Evolutionary conservation across 2,797 vertebrate genomes (phyloP).

Genomic region (Meda fulgida): DNA sequence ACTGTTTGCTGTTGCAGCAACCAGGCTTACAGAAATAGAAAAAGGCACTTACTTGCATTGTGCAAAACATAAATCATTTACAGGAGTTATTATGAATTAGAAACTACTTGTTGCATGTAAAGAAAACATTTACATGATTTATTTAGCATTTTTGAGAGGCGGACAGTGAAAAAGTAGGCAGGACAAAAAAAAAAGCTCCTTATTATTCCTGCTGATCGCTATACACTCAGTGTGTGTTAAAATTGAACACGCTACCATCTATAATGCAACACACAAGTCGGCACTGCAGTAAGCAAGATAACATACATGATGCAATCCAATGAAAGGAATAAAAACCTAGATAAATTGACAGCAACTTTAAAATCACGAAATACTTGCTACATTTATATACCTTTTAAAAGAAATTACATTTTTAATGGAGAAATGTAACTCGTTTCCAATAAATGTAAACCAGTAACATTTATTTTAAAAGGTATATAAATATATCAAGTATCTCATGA

Average conservation of each 20-base stretch:
- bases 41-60: too few species aligned
- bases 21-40: background rate
- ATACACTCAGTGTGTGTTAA: background rate
- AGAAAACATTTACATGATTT: background rate
- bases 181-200: background rate
- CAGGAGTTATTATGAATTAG: background rate
- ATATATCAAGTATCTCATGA: too few species aligned
- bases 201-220: background rate
- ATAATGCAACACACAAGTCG: slow-evolving; percentile 19
- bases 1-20: background rate
- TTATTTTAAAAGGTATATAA: too few species aligned
- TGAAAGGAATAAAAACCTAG: background rate
- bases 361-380: background rate
- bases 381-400: background rate
- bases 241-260: background rate
- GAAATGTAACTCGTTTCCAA: background rate
- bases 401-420: too few species aligned
- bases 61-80: background rate
- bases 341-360: background rate
- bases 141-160: background rate
- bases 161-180: background rate
- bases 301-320: slow-evolving; percentile 25
- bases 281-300: background rate
- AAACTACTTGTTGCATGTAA: background rate
- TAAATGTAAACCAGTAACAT: too few species aligned